These are phyloP conservation scores for Thelaira solivaga DNA, from an alignment of 2,888 invertebrate species.

Conservation along the genomic window DNA sequence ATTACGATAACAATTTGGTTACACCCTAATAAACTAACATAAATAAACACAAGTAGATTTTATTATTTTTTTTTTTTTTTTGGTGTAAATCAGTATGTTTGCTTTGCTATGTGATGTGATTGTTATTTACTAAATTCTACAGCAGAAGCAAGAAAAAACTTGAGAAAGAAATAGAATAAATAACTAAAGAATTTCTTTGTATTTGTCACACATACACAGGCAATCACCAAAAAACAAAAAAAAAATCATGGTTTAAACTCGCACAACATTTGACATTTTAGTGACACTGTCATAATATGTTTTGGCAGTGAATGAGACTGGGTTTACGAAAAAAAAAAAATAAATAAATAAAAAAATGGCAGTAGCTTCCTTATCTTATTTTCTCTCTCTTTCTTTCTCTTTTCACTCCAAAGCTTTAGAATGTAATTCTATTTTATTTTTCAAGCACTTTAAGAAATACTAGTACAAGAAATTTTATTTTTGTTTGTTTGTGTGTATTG, in stretches of 20 bases:
- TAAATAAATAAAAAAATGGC: too few species aligned
- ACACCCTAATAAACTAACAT: not conserved
- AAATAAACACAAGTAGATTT: not conserved
- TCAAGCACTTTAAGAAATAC: slow-evolving; percentile 8
- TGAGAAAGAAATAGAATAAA: too few species aligned
- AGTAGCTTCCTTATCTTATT: slow-evolving; percentile 19
- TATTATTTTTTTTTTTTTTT: too few species aligned
- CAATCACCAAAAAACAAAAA: too few species aligned
- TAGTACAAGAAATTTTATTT: not conserved
- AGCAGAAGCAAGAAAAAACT: too few species aligned
- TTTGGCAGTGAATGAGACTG: slow-evolving; percentile 43
- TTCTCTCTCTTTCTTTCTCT: not conserved
- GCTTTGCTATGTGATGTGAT: not conserved
- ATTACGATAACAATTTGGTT: not conserved
- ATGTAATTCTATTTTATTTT: slow-evolving; percentile 23
- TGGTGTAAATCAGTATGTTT: not conserved
- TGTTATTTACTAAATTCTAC: slow-evolving; percentile 8
- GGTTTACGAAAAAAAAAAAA: slow-evolving; percentile 2
- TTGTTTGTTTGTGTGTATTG: not conserved
- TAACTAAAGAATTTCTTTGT: slow-evolving; percentile 21
- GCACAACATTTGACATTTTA: slow-evolving; percentile 55
- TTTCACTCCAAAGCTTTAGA: slow-evolving; percentile 2
- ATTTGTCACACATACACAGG: too few species aligned
- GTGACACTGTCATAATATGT: slow-evolving; percentile 61
- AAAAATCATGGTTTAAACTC: slow-evolving; percentile 33